A percentile compares a stretch with the other conserved stretches of the same genome.
Conservation (phyloP, 1,140 invertebrate species). For the Vanessa atalanta region DNA sequence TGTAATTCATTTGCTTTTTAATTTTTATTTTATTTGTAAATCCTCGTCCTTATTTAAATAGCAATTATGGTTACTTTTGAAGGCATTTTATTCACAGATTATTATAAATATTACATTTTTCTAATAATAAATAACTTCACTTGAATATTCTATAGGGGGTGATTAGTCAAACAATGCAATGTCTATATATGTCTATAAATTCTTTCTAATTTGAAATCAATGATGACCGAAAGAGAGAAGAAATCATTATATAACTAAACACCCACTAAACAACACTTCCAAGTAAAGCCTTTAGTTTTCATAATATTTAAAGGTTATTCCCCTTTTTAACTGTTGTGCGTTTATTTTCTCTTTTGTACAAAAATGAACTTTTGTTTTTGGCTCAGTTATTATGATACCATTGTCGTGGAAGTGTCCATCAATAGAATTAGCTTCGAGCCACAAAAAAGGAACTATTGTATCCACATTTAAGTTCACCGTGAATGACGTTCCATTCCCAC, state of each 20-base stretch:
- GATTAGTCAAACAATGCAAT: no score
- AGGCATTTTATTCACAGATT: no score
- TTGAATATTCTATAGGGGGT: no score
- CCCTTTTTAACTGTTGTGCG: conserved; percentile 44
- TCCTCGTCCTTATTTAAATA: background rate
- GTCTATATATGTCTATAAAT: no score
- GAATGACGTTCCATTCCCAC: conserved; percentile 26
- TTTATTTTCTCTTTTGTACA: conserved; percentile 40
- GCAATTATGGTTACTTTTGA: no score
- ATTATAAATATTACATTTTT: no score
- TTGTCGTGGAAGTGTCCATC: conserved; percentile 64
- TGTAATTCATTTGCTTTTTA: conserved; percentile 53
- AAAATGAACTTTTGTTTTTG: conserved; percentile 41
- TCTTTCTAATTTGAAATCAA: no score
- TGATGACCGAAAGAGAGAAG: no score
- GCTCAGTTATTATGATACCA: conserved; percentile 61
- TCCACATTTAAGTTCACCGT: conserved; percentile 52
- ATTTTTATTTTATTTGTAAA: conserved; percentile 16
- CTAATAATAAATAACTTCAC: no score
- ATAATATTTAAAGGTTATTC: conserved; percentile 65
- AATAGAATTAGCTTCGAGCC: conserved; percentile 54
- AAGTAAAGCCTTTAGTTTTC: conserved; percentile 39
- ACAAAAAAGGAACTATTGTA: conserved; percentile 61
- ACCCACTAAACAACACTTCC: no score
- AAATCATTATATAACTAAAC: no score